phyloP scores from a whole-genome alignment of 2,888 invertebrate species.

The Andrena dorsata region DNA sequence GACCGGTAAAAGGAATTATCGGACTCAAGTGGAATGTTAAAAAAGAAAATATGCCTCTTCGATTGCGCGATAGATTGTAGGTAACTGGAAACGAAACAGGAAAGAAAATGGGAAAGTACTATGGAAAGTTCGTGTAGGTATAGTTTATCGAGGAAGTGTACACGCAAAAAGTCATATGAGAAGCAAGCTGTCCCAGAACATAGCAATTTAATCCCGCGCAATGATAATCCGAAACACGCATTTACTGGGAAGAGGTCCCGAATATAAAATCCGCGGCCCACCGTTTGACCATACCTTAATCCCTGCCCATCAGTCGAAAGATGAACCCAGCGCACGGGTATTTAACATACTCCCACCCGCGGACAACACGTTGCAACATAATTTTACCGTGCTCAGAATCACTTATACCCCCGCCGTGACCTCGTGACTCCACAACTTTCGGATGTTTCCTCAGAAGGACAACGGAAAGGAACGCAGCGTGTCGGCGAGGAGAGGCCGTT shows the following conservation, averaged over 20 bases:
- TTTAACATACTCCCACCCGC: neutral
- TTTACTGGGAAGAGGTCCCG: neutral
- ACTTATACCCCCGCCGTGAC: neutral
- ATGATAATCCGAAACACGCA: neutral
- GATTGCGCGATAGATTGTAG: neutral
- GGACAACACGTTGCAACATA: neutral
- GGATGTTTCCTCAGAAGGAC: neutral
- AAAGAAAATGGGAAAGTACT: neutral
- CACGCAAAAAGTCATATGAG: too few species aligned
- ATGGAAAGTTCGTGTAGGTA: neutral
- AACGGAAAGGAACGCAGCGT: conserved; percentile 16
- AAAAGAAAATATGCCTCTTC: neutral
- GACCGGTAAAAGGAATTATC: neutral
- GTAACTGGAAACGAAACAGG: neutral
- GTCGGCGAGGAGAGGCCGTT: conserved; percentile 6
- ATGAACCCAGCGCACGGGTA: neutral
- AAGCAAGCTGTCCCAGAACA: too few species aligned
- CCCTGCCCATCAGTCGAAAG: neutral
- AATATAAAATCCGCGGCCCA: too few species aligned
- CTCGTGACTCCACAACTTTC: neutral
- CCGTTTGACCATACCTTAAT: neutral
- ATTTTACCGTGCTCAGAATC: neutral
- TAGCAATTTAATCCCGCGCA: too few species aligned
- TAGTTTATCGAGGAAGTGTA: neutral
- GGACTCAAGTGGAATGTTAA: neutral